Percentiles rank a stretch among this genome's conserved stretches.
phyloP scores from a whole-genome alignment of 2,113 vertebrate genomes.

The Telmatochromis sp. region DNA sequence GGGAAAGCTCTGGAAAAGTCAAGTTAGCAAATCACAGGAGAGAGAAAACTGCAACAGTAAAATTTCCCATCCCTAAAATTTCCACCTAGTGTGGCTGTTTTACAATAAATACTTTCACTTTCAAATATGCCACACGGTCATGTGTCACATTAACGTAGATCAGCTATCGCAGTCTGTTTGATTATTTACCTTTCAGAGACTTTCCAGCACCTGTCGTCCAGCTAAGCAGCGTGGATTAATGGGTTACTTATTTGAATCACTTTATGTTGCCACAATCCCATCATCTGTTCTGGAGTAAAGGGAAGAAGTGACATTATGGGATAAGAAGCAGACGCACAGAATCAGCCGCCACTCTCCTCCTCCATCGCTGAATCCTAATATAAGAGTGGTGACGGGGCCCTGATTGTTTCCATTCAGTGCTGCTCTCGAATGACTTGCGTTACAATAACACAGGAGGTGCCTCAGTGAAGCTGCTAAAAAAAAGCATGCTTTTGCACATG shows the following conservation, averaged over 20 bases:
- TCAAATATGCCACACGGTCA: neutral
- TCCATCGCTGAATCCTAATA: neutral
- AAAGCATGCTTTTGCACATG: neutral
- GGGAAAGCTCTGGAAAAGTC: constrained; percentile 28
- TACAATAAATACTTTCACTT: neutral
- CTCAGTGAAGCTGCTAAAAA: neutral
- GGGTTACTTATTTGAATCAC: neutral
- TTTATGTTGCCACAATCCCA: neutral
- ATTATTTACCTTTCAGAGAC: neutral
- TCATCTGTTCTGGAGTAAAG: neutral
- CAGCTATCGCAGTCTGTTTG: neutral
- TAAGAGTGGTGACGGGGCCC: neutral
- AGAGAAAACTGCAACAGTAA: neutral
- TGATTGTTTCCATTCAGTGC: constrained; percentile 44
- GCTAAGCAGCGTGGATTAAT: neutral
- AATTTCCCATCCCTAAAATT: neutral
- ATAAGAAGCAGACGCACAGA: neutral
- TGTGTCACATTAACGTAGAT: neutral
- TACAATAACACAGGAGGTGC: constrained; percentile 27
- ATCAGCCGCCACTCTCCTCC: neutral
- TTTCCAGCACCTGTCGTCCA: neutral
- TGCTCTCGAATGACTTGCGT: constrained; percentile 22
- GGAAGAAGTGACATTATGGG: neutral
- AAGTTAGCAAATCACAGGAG: neutral
- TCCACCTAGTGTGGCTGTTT: neutral